phyloP scores from a whole-genome alignment of 2,797 vertebrate species.

The Rousettus madagascariensis region DNA sequence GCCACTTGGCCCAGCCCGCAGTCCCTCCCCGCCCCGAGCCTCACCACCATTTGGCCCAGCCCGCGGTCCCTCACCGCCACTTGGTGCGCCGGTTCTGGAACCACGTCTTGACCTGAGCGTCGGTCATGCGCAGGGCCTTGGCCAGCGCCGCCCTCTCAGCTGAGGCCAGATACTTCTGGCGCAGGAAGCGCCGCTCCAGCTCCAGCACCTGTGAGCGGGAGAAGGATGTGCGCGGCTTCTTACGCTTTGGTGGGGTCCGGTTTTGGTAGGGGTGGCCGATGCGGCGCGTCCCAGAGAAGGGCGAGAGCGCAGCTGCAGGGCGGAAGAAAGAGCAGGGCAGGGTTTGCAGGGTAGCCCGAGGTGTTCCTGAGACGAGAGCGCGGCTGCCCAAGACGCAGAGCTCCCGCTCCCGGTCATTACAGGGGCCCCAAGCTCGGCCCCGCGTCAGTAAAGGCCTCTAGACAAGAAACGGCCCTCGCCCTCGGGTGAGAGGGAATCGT shows the following conservation, averaged over 20 bases:
- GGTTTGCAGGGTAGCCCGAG: neutral
- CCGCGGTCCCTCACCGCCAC: slow-evolving; percentile 91
- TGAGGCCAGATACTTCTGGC: slow-evolving; percentile 97
- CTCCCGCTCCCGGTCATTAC: neutral
- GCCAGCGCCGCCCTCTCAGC: slow-evolving; percentile 93
- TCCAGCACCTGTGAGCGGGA: slow-evolving; percentile 97
- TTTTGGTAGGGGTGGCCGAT: slow-evolving; percentile 98
- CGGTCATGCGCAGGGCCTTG: slow-evolving; percentile 97
- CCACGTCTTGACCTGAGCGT: slow-evolving; percentile 99
- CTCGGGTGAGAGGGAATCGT: neutral
- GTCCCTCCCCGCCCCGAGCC: neutral
- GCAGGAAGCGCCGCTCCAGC: slow-evolving; percentile 96
- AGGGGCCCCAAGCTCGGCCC: neutral
- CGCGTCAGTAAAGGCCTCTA: neutral
- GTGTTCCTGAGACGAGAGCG: neutral
- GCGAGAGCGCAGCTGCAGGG: slow-evolving; percentile 91
- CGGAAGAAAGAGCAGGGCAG: neutral
- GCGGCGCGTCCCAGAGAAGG: slow-evolving; percentile 93
- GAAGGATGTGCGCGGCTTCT: slow-evolving; percentile 97
- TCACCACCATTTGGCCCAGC: neutral
- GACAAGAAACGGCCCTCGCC: neutral
- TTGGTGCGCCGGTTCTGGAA: slow-evolving; percentile 99
- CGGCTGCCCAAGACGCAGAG: neutral
- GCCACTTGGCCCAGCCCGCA: neutral
- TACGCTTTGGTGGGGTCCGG: slow-evolving; percentile 95